Base-by-base conservation (phyloP, 1,140 invertebrate species). In the Stegodyphus dumicola region DNA sequence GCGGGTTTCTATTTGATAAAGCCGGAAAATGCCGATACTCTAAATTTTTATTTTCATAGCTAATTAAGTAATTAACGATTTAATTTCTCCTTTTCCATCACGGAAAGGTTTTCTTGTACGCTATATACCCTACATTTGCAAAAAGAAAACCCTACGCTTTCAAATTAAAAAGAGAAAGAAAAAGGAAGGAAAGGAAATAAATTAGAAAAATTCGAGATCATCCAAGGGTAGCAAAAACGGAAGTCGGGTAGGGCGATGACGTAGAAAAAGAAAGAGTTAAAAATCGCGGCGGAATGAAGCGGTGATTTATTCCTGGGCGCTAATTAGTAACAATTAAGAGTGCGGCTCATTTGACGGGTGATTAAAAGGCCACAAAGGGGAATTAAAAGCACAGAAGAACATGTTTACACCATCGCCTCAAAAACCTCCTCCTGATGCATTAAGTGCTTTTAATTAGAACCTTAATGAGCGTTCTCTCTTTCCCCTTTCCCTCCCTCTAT, bases 331-430 rank as follows among this genome's bases (percentile, higher is more conserved):
- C 80, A 70, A 83, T 75, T 75, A 83, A 83, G 80, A 51, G 64
- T 77, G 81, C 53, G 81, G 81, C 81, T 70, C 81, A 85, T 85
- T 85, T 85, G 81, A 85, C 15, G 66, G 52, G 81, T 77, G 81
- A 77, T 85, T 85, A 85, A 85, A 85, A 85, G 80, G 81, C 74
- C 74, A 76, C 81, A 85, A 69, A 85, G 81, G 81, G 74, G 74
- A 85, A 85, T 85, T 85, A 85, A 85, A 85, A 85, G 74, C 81
- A 65, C 73, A 65, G 54, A 85, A 69, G 73, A 85, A 66, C 81
- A 85, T 85, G 81, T 85, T 85, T 85, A 85, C 81, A 85, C 81
- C 81, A 54, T 70, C 81, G 71, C 81, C 81, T 85, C 74, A 85
- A 85, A 76, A 76, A 54, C 74, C 81, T 73, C 80, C 80, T 69